phyloP scores from a whole-genome alignment of 2,888 invertebrate species.

The Dryococelus australis region DNA sequence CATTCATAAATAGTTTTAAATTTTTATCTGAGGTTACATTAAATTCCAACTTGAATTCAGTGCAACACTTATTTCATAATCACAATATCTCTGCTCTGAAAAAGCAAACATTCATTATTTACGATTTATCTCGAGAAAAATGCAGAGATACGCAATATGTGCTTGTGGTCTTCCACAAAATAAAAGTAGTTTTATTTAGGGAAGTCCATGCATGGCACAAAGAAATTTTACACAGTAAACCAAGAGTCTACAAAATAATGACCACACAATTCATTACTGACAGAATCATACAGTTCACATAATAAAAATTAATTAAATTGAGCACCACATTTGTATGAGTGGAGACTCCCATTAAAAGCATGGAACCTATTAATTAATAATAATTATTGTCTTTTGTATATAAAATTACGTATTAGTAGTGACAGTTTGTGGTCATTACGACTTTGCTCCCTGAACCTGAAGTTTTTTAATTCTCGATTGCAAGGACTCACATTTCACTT shows the following conservation, averaged over 20 bases:
- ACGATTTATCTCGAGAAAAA: not conserved
- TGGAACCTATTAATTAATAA: not conserved
- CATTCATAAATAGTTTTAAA: no score
- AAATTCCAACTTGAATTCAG: no score
- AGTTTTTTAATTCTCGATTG: conserved; percentile 60
- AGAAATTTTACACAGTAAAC: not conserved
- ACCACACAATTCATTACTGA: not conserved
- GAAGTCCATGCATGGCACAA: not conserved
- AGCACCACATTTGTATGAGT: not conserved
- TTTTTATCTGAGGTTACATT: no score
- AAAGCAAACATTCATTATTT: not conserved
- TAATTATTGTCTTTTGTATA: not conserved
- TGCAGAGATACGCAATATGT: not conserved
- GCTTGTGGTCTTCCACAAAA: not conserved
- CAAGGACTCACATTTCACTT: conserved; percentile 62
- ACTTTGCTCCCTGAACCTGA: conserved; percentile 54
- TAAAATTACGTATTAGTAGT: not conserved
- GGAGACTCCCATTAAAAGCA: not conserved
- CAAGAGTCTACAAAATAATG: not conserved
- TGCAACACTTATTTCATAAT: no score
- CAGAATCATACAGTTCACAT: not conserved
- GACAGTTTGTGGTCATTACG: conserved; percentile 7
- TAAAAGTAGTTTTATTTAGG: not conserved
- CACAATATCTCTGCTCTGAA: no score
- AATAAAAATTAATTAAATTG: not conserved